Evolutionary conservation across 2,113 vertebrate species (phyloP), one percentile per base, ranked within the genome.

Genomic region (Chionis minor): DNA sequence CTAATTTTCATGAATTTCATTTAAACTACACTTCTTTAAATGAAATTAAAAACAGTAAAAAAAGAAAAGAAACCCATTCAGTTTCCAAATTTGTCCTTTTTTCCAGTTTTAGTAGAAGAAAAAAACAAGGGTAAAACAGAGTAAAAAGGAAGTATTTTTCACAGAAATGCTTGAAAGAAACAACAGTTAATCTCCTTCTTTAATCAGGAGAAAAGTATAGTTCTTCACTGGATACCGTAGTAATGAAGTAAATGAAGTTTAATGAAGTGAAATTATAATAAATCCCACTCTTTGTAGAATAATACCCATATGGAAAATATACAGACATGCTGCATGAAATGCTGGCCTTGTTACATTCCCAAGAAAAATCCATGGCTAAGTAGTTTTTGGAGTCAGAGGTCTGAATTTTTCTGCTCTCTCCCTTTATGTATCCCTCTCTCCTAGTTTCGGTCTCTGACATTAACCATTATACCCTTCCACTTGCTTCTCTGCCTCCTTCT

Each of bases 261-360:
- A 92, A 92, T 5, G 19, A 93, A 83, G 62, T 77, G 51, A 92
- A 94, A 88, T 86, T 86, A 42, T 52, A 92, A 86, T 73, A 88
- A 94, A 86, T 84, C 24, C 16, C 24, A n/a, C 67, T 83, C 58
- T 86, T 69, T 82, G 45, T 70, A 82, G 35, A 88, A 77, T 8
- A 82, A 35, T 40, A 88, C 28, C 44, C 33, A 92, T 65, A 85
- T 35, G 66, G 70, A 94, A 94, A 96, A 91, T 44, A 86, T 19
- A 91, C 19, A 59, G 47, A 63, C 18, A 56, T 62, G 22, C 27
- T 0, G 0, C 40, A 54, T 49, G 40, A 94, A 94, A 90, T 59
- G 20, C 11, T 87, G 26, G 27, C 40, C 47, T 81, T 92, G 35
- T 59, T 85, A 55, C 27, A 24, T 70, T 91, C 47, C 70, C 81